Percentiles rank a stretch among this genome's conserved stretches.
These are phyloP conservation scores for Euwallacea fornicatus DNA, from an alignment of 1,140 invertebrate species.

Conservation along the genomic window DNA sequence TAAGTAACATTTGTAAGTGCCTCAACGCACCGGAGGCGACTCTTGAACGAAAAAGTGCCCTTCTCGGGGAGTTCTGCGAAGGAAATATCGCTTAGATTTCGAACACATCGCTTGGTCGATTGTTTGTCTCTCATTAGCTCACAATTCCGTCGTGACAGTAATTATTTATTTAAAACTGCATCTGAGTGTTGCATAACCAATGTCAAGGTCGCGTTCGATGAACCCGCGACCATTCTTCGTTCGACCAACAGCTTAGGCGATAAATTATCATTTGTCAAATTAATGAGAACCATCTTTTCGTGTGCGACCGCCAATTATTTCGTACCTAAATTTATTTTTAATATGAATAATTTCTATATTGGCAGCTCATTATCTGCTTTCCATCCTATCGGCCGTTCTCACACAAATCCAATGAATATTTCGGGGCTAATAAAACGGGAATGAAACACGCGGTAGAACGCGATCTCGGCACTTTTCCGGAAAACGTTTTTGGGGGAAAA, in stretches of 20 bases:
- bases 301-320: background rate
- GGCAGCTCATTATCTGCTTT: background rate
- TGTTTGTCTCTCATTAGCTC: conserved; percentile 5
- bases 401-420: background rate
- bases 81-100: background rate
- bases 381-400: background rate
- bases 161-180: conserved; percentile 19
- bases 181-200: conserved; percentile 14
- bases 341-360: background rate
- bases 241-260: conserved; percentile 1
- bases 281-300: conserved; percentile 4
- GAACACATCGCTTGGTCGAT: background rate
- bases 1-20: background rate
- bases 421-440: too few relatives aligned
- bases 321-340: background rate
- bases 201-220: conserved; percentile 26
- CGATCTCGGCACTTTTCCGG: too few relatives aligned
- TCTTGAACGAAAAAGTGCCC: background rate
- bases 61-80: background rate
- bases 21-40: background rate
- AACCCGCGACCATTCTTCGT: conserved; percentile 2
- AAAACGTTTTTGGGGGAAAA: too few relatives aligned
- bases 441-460: too few relatives aligned
- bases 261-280: conserved; percentile 23
- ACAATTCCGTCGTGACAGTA: conserved; percentile 8